Base-by-base conservation (phyloP, 2,113 vertebrate genomes). In the Brachypteracias leptosomus region DNA sequence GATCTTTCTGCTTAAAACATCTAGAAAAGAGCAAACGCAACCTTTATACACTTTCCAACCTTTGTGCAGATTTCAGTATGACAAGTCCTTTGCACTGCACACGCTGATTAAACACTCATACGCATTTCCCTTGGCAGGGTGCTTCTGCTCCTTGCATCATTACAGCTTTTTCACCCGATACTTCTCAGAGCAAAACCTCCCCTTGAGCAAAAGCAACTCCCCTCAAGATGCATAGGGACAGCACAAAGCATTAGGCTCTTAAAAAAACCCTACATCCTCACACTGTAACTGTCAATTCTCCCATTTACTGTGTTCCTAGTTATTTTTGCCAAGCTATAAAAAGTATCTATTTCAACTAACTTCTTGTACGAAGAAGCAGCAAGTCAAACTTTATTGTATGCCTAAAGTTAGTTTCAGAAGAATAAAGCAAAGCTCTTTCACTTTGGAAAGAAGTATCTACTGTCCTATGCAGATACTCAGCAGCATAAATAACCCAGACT, bases 271-370 rank as follows among this genome's bases (percentile, higher is more conserved):
- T 13, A 47, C 13, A 77, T 33, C 42, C 54, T 85, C 28, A n/a
- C 15, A 47, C 26, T 51, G 16, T 22, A 66, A 54, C 61, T 87
- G 18, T 55, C 46, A 68, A 2, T 71, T 66, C 38, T 86, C 13
- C 33, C 46, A 49, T 79, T 13, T 63, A 51, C 33, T 62, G 20
- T 28, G 28, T 67, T 94, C 40, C 59, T 55, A 74, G 38, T 42
- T 81, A 92, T 87, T 90, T 54, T 54, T 89, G 51, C 18, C 83
- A 88, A 38, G 10, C 65, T 78, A 59, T 51, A 65, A 49, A 77
- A 86, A 77, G 12, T 5, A 31, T 5, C 1, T 77, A 24, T 74
- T 85, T 86, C n/a, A 84, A 84, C 22, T 35, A 68, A 54, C 28
- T 74, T 59, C 17, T n/a, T 55, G 25, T 21, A 51, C 8, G 55